A percentile compares a stretch with the other conserved stretches of the same genome.
Evolutionary conservation across 2,113 vertebrate genomes (phyloP).

Genomic region (Ornithorhynchus anatinus): DNA sequence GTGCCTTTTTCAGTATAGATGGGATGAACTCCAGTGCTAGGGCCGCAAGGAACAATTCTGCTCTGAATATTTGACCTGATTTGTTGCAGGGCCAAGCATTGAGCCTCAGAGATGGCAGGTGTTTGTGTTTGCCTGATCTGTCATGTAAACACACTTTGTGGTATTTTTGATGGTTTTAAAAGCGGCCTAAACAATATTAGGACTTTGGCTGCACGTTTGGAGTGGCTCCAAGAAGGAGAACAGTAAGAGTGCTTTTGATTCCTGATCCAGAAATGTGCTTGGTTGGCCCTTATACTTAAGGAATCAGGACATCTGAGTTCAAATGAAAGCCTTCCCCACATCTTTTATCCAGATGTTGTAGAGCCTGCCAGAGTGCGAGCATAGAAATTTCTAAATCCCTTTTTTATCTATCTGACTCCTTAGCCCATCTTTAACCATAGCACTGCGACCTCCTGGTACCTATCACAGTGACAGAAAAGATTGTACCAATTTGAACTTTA

Average conservation of each 20-base stretch:
- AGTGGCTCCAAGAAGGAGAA: not conserved
- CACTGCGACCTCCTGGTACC: slow-evolving; percentile 9
- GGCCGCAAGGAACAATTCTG: not conserved
- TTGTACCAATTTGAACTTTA: slow-evolving; percentile 1
- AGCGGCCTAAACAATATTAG: not conserved
- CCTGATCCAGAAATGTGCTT: not conserved
- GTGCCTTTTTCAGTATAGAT: not conserved
- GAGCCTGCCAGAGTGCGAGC: slow-evolving; percentile 35
- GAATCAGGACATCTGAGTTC: not conserved
- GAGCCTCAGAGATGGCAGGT: not conserved
- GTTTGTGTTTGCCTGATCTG: slow-evolving; percentile 22
- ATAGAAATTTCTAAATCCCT: slow-evolving; percentile 43
- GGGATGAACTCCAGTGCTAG: not conserved
- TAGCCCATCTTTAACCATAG: slow-evolving; percentile 4
- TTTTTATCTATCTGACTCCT: slow-evolving; percentile 35
- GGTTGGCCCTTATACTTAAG: not conserved
- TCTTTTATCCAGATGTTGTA: slow-evolving; percentile 52
- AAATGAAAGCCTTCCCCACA: slow-evolving; percentile 15
- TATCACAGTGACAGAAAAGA: not conserved
- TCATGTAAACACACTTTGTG: slow-evolving; percentile 8
- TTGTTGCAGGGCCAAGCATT: not conserved
- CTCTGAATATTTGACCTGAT: not conserved
- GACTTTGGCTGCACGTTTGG: not conserved
- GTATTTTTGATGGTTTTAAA: slow-evolving; percentile 18
- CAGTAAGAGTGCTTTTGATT: not conserved